Evolutionary conservation across 1,140 invertebrate genomes (phyloP), one percentile per base, ranked within the genome.

Genomic region (Samia ricini): DNA sequence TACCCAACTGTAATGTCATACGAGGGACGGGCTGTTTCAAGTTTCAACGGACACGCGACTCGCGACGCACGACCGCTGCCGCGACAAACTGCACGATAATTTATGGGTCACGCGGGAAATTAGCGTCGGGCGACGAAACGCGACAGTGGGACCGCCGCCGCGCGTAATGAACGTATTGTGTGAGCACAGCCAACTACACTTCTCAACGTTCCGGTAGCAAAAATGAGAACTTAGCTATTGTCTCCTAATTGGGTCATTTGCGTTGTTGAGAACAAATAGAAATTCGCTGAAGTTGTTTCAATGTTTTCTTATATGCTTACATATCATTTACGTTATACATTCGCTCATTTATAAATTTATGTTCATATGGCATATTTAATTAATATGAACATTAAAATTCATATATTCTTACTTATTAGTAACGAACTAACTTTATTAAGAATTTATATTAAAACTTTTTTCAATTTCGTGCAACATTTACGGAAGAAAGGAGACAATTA

Each of bases 71-170:
- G 33, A 15, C 12, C 10, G n/a, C 7, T 1, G 10, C n/a, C 33
- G 51, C 60, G 73, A 67, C 71, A 69, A 74, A 69, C 62, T 74
- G 66, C 67, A 65, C 56, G 60, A 69, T 76, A 76, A 80, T 80
- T 76, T 77, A 80, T 77, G 73, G 66, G 71, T 66, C 77, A 64
- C 73, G 68, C 73, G 77, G 77, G 77, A 80, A 80, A 80, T 80
- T 77, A 79, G 67, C 69, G 71, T 63, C 68, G 66, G 63, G 65
- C 65, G 63, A 42, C 49, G 26, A 10, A 6, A 20, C 21, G 22
- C 22, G 48, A 12, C 29, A 29, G 21, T 24, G 23, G 2, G 2
- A 7, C 48, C n/a, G 22, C 57, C 0, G 24, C 26, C 22, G 52
- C 52, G 4, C 20, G 21, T 55, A 55, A 55, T 55, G 52, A 55